Base-by-base conservation (phyloP, 1,140 invertebrate genomes). In the Drosophila setifemur region DNA sequence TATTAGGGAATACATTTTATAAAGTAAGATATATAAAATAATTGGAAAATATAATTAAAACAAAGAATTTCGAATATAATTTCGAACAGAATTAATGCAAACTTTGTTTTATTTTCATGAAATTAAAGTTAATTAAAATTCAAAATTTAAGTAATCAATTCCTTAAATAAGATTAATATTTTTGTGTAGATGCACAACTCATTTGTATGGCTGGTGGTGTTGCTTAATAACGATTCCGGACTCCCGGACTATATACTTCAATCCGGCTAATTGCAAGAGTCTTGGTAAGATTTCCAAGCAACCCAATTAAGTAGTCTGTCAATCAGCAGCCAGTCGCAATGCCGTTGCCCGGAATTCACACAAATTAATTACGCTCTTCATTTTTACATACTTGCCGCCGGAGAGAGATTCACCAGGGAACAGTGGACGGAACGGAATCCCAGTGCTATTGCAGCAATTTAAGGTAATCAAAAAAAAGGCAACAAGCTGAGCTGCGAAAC, bases 281-380 rank as follows among this genome's bases (percentile, higher is more conserved):
- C 48, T 48, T 28, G 43, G 47, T 63, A 66, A 66, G 73, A 70
- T 60, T 70, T 70, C 29, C 67, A 18, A 60, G 66, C 70, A 70
- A 88, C 75, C 79, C 85, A 88, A 88, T 88, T 88, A 88, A 88
- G 72, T 81, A 88, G 85, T 88, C 85, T 77, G 75, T 88, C 85
- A 88, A 74, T 77, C 82, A 82, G 61, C 31, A 48, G 47, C 35
- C 43, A 33, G 42, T 67, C 35, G 57, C 58, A 47, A 42, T 64
- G 39, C 50, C 14, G 9, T 33, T 52, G 35, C 35, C 60, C 16
- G 50, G 16, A 19, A 29, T 49, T 60, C 37, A 28, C 47, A 37
- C 73, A 71, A 82, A 83, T 82, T 82, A 82, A 82, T 82, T 83
- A 83, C 44, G 37, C 37, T 70, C 28, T n/a, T 37, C 18, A 18